These are phyloP conservation scores for Acanthoscelides obtectus DNA, from an alignment of 2,888 invertebrate species.

Conservation along the genomic window DNA sequence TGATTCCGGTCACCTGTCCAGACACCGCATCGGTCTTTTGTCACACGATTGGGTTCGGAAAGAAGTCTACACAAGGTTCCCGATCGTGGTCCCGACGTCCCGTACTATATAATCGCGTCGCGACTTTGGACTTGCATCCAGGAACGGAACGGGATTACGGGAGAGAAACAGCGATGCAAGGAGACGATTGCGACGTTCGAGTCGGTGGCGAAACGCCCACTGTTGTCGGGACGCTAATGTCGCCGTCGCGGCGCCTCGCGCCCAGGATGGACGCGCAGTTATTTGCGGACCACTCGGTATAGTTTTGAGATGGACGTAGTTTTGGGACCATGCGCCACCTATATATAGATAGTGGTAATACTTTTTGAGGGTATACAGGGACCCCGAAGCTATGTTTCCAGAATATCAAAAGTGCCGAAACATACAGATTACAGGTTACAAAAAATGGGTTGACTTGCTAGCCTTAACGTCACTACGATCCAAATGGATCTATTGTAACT, in stretches of 20 bases:
- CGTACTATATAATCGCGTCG: not conserved
- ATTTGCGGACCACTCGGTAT: not conserved
- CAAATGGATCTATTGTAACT: no score
- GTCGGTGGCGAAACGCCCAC: not conserved
- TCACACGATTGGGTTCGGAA: not conserved
- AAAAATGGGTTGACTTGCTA: no score
- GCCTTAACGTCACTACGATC: no score
- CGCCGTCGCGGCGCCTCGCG: constrained; percentile 9
- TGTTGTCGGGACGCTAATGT: constrained; percentile 3
- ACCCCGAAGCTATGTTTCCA: no score
- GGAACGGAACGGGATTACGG: not conserved
- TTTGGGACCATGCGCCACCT: not conserved
- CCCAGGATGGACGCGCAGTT: not conserved
- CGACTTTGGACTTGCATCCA: not conserved
- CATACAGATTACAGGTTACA: no score
- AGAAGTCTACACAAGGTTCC: not conserved
- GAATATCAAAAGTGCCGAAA: no score
- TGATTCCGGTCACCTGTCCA: not conserved
- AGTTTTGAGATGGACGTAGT: not conserved
- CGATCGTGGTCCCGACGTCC: not conserved
- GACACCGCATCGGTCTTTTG: not conserved
- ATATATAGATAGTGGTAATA: not conserved
- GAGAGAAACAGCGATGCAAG: not conserved
- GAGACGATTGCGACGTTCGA: not conserved
- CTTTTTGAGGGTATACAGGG: not conserved